Percentiles rank a stretch among this genome's conserved stretches.
Conservation (phyloP, 2,888 invertebrate genomes). For the Phymatocera aterrima region DNA sequence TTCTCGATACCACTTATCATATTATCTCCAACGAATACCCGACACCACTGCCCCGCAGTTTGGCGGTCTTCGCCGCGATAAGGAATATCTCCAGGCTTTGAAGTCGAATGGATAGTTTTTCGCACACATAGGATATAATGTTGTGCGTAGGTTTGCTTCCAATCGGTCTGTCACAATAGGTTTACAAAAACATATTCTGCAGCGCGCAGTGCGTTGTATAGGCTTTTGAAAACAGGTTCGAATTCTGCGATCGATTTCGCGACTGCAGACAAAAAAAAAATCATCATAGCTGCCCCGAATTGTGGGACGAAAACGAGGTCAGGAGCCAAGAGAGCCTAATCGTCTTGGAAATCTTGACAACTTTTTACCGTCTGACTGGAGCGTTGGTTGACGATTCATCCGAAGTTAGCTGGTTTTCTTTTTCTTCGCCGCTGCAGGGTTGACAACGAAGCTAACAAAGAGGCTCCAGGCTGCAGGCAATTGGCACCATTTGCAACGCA, state of each 20-base stretch:
- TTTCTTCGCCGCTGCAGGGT: not conserved
- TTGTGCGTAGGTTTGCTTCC: too few species aligned
- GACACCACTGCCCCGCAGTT: not conserved
- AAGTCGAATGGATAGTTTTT: not conserved
- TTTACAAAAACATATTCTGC: too few species aligned
- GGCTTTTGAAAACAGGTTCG: too few species aligned
- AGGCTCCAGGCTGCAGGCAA: constrained; percentile 1
- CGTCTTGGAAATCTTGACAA: not conserved
- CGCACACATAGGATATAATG: too few species aligned
- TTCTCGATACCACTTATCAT: constrained; percentile 19
- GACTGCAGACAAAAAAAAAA: too few species aligned
- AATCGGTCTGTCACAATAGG: too few species aligned
- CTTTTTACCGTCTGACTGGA: not conserved
- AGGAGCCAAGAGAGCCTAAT: not conserved
- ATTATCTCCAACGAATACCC: not conserved
- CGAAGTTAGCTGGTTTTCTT: not conserved
- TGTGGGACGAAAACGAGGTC: too few species aligned
- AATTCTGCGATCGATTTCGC: too few species aligned
- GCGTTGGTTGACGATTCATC: not conserved
- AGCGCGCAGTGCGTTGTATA: too few species aligned
- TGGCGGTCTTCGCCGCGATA: not conserved
- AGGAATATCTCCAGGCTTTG: not conserved
- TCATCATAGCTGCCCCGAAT: not conserved
- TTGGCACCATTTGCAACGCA: not conserved
- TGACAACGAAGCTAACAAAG: not conserved